A percentile compares a stretch with the other conserved stretches of the same genome.
These are phyloP conservation scores for Odontomachus brunneus DNA, from an alignment of 1,140 invertebrate species.

Conservation along the genomic window DNA sequence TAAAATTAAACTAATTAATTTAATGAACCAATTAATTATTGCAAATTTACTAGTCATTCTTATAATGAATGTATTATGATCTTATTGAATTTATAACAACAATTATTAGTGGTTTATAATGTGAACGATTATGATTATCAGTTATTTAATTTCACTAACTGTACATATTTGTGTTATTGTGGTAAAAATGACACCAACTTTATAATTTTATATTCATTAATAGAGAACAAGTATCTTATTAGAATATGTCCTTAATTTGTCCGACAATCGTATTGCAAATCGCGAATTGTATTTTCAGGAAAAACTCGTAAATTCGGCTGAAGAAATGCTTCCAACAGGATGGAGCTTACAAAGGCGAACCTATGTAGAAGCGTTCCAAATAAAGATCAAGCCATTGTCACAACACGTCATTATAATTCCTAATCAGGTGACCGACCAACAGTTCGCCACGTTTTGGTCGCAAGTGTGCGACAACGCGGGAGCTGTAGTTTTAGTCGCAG, in stretches of 20 bases:
- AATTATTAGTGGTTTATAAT: too few species aligned
- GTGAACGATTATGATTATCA: too few species aligned
- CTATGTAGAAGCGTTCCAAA: slow-evolving; percentile 84
- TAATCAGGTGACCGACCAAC: slow-evolving; percentile 82
- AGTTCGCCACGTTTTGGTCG: slow-evolving; percentile 87
- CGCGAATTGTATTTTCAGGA: slow-evolving; percentile 68
- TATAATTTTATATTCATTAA: too few species aligned
- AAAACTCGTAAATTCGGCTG: slow-evolving; percentile 79
- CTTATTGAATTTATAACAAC: too few species aligned
- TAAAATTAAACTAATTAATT: too few species aligned
- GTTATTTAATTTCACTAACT: too few species aligned
- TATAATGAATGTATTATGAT: too few species aligned
- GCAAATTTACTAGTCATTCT: too few species aligned
- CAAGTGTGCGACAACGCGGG: slow-evolving; percentile 87
- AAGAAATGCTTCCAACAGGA: slow-evolving; percentile 85
- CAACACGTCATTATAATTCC: slow-evolving; percentile 85
- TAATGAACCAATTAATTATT: too few species aligned
- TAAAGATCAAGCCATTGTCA: slow-evolving; percentile 85
- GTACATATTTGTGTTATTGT: too few species aligned
- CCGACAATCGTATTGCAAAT: neutral
- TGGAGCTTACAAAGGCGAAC: slow-evolving; percentile 84
- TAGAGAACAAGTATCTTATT: neutral
- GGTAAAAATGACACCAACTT: too few species aligned
- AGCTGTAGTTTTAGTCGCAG: slow-evolving; percentile 84
- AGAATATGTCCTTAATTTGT: neutral